A percentile compares a stretch with the other conserved stretches of the same genome.
Conservation (phyloP, 2,797 vertebrate genomes). For the Lophotriccus pileatus region DNA sequence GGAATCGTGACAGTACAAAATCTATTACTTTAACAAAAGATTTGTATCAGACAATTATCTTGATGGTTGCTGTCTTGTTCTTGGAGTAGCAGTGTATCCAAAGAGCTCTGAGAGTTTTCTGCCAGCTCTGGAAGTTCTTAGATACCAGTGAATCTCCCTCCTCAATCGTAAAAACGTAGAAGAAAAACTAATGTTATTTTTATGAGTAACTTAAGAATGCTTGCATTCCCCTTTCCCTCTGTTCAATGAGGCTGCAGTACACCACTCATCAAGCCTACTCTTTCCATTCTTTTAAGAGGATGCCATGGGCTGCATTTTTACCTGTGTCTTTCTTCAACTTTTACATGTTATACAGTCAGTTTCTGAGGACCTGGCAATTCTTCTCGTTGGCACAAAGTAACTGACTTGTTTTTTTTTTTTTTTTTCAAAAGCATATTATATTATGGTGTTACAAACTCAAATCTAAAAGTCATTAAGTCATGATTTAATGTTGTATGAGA, state of each 20-base stretch:
- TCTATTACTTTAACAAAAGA: slow-evolving; percentile 66
- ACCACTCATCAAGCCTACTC: background rate
- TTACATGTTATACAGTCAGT: background rate
- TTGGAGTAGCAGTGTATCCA: slow-evolving; percentile 35
- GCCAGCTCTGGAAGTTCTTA: slow-evolving; percentile 57
- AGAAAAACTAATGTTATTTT: slow-evolving; percentile 66
- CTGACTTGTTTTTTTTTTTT: background rate
- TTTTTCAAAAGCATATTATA: background rate
- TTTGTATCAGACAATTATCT: slow-evolving; percentile 67
- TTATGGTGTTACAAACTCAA: background rate
- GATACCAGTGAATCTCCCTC: slow-evolving; percentile 45
- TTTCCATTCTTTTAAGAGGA: background rate
- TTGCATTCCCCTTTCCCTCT: background rate
- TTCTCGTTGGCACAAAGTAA: background rate
- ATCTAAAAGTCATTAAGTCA: background rate
- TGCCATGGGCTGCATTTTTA: background rate
- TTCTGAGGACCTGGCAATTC: background rate
- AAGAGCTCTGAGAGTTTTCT: slow-evolving; percentile 42
- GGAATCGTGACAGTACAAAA: slow-evolving; percentile 52
- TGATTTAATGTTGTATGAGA: background rate
- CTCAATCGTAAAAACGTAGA: slow-evolving; percentile 18
- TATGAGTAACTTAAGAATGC: slow-evolving; percentile 46
- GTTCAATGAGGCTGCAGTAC: slow-evolving; percentile 2
- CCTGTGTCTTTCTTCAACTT: background rate
- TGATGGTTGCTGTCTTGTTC: slow-evolving; percentile 62